Conservation (phyloP, 2,797 vertebrate genomes). For the Lutjanus campechanus region DNA sequence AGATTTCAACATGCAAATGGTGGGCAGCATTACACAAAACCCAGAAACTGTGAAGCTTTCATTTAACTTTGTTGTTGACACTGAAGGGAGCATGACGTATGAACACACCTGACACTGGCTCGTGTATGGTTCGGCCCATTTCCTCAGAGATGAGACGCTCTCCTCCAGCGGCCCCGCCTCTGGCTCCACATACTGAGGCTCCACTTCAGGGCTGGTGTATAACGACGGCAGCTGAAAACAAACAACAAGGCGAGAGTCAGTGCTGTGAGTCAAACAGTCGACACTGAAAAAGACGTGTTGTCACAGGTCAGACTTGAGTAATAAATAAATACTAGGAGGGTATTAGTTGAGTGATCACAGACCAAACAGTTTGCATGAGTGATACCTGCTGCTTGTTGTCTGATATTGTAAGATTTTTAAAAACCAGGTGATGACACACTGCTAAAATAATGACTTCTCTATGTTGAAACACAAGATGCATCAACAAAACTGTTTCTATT, state of each 20-base stretch:
- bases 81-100: neutral
- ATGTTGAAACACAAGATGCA: too few relatives aligned
- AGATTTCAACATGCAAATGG: too few relatives aligned
- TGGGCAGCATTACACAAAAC: too few relatives aligned
- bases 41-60: too few relatives aligned
- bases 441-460: too few relatives aligned
- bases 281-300: neutral
- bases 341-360: too few relatives aligned
- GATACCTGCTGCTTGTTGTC: too few relatives aligned
- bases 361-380: too few relatives aligned
- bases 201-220: conserved; percentile 87
- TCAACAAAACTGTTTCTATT: too few relatives aligned
- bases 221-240: conserved; percentile 89
- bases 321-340: neutral
- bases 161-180: conserved; percentile 87
- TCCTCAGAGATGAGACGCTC: conserved; percentile 86
- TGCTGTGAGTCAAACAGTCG: neutral
- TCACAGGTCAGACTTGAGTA: too few relatives aligned
- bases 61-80: neutral
- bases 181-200: conserved; percentile 80
- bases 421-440: too few relatives aligned
- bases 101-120: conserved; percentile 88
- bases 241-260: neutral
- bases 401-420: too few relatives aligned
- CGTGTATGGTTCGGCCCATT: conserved; percentile 86